Conservation (phyloP, 2,113 vertebrate species). For the human (Homo sapiens) region DNA sequence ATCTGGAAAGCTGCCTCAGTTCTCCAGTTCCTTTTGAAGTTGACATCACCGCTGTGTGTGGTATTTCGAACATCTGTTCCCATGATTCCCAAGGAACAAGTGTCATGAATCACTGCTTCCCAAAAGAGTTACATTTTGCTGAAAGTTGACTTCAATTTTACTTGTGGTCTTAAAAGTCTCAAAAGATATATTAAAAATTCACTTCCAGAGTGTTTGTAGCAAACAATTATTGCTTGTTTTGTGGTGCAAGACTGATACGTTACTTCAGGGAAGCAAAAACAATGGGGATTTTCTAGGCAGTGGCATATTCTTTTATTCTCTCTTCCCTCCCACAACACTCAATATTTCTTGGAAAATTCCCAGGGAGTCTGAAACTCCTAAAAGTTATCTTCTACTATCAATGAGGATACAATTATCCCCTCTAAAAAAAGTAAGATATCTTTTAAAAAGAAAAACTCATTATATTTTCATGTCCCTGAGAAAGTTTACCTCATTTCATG, state of each 20-base stretch:
- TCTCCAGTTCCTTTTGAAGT: background rate
- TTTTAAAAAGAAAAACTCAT: background rate
- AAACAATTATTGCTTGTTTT: constrained; percentile 16
- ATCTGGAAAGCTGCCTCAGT: constrained; percentile 26
- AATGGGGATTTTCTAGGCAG: background rate
- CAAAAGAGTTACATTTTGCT: background rate
- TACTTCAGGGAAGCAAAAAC: constrained; percentile 24
- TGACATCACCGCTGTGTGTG: background rate
- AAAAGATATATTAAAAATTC: constrained; percentile 52
- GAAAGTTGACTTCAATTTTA: constrained; percentile 52
- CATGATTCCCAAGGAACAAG: constrained; percentile 27
- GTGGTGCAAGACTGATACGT: background rate
- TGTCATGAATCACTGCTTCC: constrained; percentile 16
- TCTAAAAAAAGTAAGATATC: background rate
- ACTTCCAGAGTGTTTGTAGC: background rate
- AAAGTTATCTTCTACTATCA: background rate
- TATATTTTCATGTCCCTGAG: background rate
- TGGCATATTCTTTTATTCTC: background rate
- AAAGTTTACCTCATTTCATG: background rate
- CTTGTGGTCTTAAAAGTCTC: constrained; percentile 50
- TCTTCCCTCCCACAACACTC: background rate
- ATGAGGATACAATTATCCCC: background rate
- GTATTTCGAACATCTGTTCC: constrained; percentile 55
- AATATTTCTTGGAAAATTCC: background rate
- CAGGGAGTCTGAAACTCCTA: constrained; percentile 16